Conservation (phyloP, 2,113 vertebrate species). For the Thoracochromis brauschi region DNA sequence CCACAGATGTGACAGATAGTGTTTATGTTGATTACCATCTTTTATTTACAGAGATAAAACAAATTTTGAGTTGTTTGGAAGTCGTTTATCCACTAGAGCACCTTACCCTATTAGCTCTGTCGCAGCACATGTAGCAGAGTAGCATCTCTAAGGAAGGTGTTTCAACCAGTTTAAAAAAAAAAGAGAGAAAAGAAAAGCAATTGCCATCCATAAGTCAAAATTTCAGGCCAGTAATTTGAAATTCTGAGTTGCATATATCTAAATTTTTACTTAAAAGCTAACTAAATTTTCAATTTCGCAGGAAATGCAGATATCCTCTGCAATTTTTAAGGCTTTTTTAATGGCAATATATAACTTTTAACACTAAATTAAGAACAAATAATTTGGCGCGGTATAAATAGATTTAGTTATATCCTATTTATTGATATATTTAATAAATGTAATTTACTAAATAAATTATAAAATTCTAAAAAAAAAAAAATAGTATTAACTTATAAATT, state of each 20-base stretch:
- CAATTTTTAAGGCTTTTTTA: not conserved
- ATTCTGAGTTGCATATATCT: not conserved
- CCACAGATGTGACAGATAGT: not conserved
- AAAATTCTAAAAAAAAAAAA: not conserved
- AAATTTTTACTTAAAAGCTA: not conserved
- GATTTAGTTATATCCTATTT: not conserved
- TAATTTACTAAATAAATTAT: not conserved
- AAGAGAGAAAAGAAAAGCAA: not conserved
- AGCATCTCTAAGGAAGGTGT: not conserved
- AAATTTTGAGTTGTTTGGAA: not conserved
- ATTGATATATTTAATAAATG: not conserved
- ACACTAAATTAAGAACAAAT: not conserved
- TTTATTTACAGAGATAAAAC: not conserved
- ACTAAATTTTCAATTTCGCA: fast-evolving
- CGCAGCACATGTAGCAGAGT: not conserved
- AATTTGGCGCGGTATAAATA: fast-evolving
- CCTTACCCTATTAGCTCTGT: not conserved
- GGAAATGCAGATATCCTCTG: not conserved
- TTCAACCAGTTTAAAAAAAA: not conserved
- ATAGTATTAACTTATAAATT: not conserved
- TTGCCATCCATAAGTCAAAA: not conserved
- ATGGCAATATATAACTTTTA: not conserved
- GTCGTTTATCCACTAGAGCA: not conserved
- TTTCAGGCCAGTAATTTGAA: not conserved
- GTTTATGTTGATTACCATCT: not conserved